phyloP scores from a whole-genome alignment of 2,113 vertebrate genomes.

The Brachyistius frenatus region DNA sequence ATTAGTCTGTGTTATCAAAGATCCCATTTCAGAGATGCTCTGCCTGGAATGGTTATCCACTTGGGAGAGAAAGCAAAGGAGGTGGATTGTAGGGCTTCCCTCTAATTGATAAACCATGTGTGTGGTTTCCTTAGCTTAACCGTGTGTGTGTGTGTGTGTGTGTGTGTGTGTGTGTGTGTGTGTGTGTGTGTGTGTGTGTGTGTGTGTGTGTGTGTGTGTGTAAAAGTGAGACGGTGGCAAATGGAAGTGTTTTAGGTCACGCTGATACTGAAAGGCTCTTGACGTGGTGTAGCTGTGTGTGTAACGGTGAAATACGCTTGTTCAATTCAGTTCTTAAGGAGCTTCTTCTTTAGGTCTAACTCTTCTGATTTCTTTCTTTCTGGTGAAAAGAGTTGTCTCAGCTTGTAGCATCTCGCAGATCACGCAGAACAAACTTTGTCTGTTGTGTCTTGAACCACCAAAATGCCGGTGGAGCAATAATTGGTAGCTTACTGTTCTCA shows the following conservation, averaged over 20 bases:
- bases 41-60: slow-evolving; percentile 24
- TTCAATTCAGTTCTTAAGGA: slow-evolving; percentile 6
- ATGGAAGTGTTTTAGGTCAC: slow-evolving; percentile 2
- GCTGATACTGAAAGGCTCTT: slow-evolving; percentile 14
- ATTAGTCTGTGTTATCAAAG: slow-evolving; percentile 13
- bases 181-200: background rate
- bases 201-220: background rate
- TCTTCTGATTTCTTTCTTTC: background rate
- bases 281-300: background rate
- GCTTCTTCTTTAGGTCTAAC: background rate
- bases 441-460: background rate
- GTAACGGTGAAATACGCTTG: background rate
- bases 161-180: background rate
- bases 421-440: background rate
- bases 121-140: background rate
- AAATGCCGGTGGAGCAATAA: background rate
- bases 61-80: slow-evolving; percentile 15
- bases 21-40: slow-evolving; percentile 43
- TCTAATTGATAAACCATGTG: slow-evolving; percentile 54
- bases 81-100: slow-evolving; percentile 4
- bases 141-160: background rate
- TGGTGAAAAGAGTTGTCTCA: background rate
- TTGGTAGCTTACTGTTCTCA: background rate
- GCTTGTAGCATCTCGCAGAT: background rate
- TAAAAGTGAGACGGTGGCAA: background rate